Evolutionary conservation across 2,888 invertebrate species (phyloP).

Genomic region (Rhingia campestris): DNA sequence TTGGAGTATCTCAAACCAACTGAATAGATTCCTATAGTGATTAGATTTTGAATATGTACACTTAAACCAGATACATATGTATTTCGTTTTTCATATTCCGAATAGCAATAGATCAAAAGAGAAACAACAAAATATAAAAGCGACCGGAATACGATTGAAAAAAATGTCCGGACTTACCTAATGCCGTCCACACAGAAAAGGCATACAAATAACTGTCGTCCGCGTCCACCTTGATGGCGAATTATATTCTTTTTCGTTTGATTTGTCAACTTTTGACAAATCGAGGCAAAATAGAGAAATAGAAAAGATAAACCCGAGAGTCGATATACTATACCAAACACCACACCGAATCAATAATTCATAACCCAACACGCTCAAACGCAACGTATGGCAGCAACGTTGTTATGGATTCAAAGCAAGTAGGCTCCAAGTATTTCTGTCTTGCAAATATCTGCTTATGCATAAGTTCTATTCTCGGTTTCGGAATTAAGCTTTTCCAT

Average conservation of each 20-base stretch:
- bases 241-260: conserved; percentile 45
- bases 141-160: conserved; percentile 34
- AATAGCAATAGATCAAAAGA: conserved; percentile 42
- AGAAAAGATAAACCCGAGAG: conserved; percentile 34
- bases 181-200: conserved; percentile 27
- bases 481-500: conserved; percentile 44
- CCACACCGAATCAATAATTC: conserved; percentile 67
- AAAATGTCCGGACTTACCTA: conserved; percentile 64
- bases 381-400: conserved; percentile 38
- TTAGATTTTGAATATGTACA: conserved; percentile 24
- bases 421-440: conserved; percentile 55
- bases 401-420: conserved; percentile 69
- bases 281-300: conserved; percentile 51
- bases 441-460: conserved; percentile 59
- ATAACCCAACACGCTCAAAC: conserved; percentile 43
- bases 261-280: conserved; percentile 60
- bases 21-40: conserved; percentile 29
- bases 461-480: conserved; percentile 54
- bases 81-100: conserved; percentile 42
- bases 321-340: conserved; percentile 24
- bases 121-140: conserved; percentile 36
- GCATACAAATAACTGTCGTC: conserved; percentile 70
- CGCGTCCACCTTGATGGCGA: conserved; percentile 54
- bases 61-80: conserved; percentile 29
- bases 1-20: background rate